Conservation (phyloP, 2,888 invertebrate species). For the Phortica okadai region DNA sequence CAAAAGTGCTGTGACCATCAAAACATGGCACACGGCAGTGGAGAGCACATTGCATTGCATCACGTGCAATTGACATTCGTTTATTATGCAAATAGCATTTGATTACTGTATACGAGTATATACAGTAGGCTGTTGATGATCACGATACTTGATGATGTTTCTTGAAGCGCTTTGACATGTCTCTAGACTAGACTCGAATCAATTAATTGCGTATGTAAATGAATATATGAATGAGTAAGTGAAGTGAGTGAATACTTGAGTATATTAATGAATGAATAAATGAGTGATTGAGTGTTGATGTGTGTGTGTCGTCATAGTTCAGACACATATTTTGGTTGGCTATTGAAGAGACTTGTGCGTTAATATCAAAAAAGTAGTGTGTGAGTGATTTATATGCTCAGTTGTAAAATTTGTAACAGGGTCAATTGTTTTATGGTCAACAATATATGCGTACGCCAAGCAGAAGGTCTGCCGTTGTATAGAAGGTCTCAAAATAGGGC, state of each 20-base stretch:
- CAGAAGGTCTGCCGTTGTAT: too few species aligned
- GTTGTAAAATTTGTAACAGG: too few species aligned
- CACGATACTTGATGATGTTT: too few species aligned
- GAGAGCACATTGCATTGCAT: slow-evolving; percentile 1
- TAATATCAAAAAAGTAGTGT: background rate
- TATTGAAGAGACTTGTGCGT: background rate
- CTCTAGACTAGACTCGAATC: background rate
- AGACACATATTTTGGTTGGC: background rate
- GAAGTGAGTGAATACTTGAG: too few species aligned
- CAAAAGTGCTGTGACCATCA: background rate
- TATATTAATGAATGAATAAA: slow-evolving; percentile 12
- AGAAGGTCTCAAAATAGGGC: too few species aligned
- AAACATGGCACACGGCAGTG: background rate
- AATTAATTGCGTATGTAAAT: background rate
- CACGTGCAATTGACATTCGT: slow-evolving; percentile 31
- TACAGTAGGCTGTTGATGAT: too few species aligned
- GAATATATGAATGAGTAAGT: background rate
- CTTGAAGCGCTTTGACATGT: background rate
- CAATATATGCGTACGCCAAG: too few species aligned
- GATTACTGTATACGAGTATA: too few species aligned
- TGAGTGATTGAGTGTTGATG: background rate
- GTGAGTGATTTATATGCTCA: background rate
- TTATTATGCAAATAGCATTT: slow-evolving; percentile 21
- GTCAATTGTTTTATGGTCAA: too few species aligned
- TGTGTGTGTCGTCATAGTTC: background rate